Base-by-base conservation (phyloP, 2,797 vertebrate species). In the Tragelaphus eurycerus region DNA sequence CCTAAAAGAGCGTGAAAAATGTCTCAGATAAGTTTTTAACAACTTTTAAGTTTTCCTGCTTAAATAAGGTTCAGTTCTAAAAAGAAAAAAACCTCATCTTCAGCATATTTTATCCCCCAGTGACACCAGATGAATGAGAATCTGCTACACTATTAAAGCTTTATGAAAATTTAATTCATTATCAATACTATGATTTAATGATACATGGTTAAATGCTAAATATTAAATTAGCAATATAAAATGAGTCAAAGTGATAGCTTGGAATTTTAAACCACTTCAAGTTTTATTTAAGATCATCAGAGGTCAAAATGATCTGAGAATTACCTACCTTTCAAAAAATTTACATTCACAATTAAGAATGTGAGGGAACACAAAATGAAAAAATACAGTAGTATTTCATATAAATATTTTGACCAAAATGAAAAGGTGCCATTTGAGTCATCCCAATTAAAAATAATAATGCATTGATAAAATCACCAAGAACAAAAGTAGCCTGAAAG, bases 101-200 rank as follows among this genome's bases (percentile, higher is more conserved):
- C 92, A 96, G 89, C 79, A 96, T 17, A 91, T 91, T 87, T 96
- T 94, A 96, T 91, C 87, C 90, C 91, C 60, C 52, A 98, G 4
- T 82, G 94, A 96, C n/a, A 95, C 2, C 55, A 97, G 54, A 93
- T 94, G 17, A 98, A 87, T 89, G 67, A 95, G 46, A 97, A 85
- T 31, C 38, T 97, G 88, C 52, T 97, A 88, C 54, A 89, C 55
- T 89, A 89, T 89, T 95, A 96, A 95, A 89, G 86, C 48, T 82
- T 97, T 97, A 97, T 91, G 89, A 95, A 97, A 93, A 57, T 89
- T 95, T 95, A 96, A 97, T 84, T 97, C 64, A 89, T 97, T 97
- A 94, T 96, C 93, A 97, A 97, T 96, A 97, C 71, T 86, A 88
- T 86, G 79, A 97, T 93, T 98, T 98, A 97, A 90, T 93, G 86